These are phyloP conservation scores for Temnothorax rugatulus DNA, from an alignment of 2,888 invertebrate species.

Conservation along the genomic window DNA sequence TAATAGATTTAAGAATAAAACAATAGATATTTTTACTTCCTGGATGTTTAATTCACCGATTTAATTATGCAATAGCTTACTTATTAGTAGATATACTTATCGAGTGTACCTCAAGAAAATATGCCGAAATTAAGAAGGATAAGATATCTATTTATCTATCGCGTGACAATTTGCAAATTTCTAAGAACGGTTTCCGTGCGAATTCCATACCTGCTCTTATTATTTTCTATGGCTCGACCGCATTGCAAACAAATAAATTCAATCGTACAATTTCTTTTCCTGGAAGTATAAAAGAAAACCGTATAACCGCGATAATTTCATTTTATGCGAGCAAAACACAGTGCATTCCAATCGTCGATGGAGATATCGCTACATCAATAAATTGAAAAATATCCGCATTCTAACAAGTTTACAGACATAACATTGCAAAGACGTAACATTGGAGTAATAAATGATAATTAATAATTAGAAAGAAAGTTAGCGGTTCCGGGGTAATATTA, in stretches of 20 bases:
- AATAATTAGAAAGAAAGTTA: constrained; percentile 23
- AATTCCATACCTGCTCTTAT: constrained; percentile 34
- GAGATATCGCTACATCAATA: constrained; percentile 9
- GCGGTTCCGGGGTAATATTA: not conserved
- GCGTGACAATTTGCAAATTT: constrained; percentile 35
- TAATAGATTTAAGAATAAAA: not conserved
- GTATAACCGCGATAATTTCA: constrained; percentile 33
- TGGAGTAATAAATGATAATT: not conserved
- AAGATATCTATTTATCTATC: not conserved
- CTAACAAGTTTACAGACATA: not conserved
- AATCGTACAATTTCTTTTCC: constrained; percentile 39
- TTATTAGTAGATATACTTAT: constrained; percentile 2
- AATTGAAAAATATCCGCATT: constrained; percentile 30
- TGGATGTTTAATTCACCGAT: not conserved
- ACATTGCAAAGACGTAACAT: constrained; percentile 4
- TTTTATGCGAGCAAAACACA: not conserved
- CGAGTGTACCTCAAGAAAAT: not conserved
- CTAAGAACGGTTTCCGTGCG: constrained; percentile 20
- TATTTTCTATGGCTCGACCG: not conserved
- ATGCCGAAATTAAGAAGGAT: not conserved
- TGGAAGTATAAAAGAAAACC: constrained; percentile 16
- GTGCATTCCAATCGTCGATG: constrained; percentile 19
- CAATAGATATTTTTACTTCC: not conserved
- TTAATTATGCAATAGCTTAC: not conserved
- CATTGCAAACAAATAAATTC: constrained; percentile 42